A percentile compares a stretch with the other conserved stretches of the same genome.
Conservation (phyloP, 2,797 vertebrate genomes). For the Poecilia wingei region DNA sequence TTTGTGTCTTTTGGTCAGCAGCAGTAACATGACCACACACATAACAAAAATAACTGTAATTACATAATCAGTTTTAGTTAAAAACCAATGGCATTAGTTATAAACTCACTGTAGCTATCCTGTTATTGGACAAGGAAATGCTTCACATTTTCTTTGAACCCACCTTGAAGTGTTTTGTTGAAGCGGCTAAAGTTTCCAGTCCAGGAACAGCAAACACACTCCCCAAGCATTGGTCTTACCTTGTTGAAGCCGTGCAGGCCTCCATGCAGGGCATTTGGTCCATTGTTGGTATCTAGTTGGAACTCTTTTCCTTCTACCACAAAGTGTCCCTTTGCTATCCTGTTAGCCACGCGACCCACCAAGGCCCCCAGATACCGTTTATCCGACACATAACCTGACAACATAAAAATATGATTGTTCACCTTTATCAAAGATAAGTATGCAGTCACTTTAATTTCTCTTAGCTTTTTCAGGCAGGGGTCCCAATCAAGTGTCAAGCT, state of each 20-base stretch:
- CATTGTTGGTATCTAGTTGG: conserved; percentile 87
- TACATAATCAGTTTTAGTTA: neutral
- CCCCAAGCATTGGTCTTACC: conserved; percentile 66
- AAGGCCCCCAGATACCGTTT: conserved; percentile 89
- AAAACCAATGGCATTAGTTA: neutral
- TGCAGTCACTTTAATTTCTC: neutral
- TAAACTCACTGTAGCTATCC: neutral
- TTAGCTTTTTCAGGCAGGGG: no score
- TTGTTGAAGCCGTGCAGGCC: conserved; percentile 92
- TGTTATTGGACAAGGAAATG: neutral
- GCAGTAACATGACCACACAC: neutral
- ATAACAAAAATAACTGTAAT: neutral
- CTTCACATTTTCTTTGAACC: neutral
- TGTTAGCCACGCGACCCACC: conserved; percentile 92
- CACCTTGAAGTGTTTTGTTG: neutral
- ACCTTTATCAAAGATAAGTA: neutral
- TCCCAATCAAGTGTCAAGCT: neutral
- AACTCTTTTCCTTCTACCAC: conserved; percentile 82
- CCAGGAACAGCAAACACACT: neutral
- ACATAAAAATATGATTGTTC: conserved; percentile 5
- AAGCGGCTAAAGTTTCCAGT: neutral
- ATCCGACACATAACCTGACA: conserved; percentile 86
- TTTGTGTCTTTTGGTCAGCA: neutral
- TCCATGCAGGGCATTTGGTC: conserved; percentile 91
- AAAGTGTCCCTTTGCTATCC: conserved; percentile 88